Percentiles rank a stretch among this genome's conserved stretches.
These are phyloP conservation scores for Collichthys lucidus DNA, from an alignment of 2,113 vertebrate genomes.

Conservation along the genomic window DNA sequence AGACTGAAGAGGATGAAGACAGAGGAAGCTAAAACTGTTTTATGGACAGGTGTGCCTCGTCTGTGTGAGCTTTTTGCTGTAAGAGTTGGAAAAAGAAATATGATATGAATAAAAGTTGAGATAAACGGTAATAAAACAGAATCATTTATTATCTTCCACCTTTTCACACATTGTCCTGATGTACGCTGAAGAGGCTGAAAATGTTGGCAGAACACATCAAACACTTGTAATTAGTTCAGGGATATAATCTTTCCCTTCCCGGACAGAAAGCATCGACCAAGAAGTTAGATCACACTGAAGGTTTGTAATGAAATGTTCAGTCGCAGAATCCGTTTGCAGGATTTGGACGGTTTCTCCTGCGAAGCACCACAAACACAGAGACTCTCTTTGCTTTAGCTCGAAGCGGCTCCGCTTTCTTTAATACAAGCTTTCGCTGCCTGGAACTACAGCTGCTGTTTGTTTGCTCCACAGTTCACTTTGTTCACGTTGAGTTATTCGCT, in stretches of 20 bases:
- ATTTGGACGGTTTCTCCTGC: neutral
- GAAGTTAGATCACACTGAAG: neutral
- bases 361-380: neutral
- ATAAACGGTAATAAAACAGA: neutral
- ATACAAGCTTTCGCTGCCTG: neutral
- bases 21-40: too few species aligned
- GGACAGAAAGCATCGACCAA: neutral
- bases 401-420: neutral
- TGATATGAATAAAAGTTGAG: neutral
- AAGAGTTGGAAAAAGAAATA: neutral
- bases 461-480: constrained; percentile 18
- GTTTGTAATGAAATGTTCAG: neutral
- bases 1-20: too few species aligned
- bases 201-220: neutral
- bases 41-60: too few species aligned
- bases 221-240: neutral
- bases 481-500: neutral
- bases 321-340: neutral
- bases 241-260: neutral
- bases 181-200: neutral
- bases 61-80: neutral
- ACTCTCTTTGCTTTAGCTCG: neutral
- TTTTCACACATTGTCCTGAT: too few species aligned
- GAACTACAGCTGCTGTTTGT: constrained; percentile 8
- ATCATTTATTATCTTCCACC: neutral